Conservation (phyloP, 53 echinoderm and acorn worm genomes). For the Henricia sp. region DNA sequence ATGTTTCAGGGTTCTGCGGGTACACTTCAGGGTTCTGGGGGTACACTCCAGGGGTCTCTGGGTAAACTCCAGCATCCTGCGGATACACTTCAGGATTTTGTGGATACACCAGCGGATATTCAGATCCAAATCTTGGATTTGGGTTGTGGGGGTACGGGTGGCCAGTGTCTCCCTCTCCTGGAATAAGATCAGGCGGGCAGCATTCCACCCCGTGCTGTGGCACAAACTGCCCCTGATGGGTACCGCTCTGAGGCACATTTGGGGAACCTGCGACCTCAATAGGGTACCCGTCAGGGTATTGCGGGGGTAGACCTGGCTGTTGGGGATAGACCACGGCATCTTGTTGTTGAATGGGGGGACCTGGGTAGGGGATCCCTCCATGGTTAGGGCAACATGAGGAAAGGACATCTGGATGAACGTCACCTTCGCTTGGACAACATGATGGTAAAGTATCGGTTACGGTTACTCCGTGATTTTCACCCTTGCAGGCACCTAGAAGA, state of each 20-base stretch:
- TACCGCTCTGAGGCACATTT: not conserved
- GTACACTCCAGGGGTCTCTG: slow-evolving; percentile 13
- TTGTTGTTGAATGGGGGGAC: slow-evolving; percentile 17
- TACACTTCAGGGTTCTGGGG: slow-evolving; percentile 5
- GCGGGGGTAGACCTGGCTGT: slow-evolving; percentile 1
- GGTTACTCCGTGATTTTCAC: slow-evolving; percentile 35
- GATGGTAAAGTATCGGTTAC: slow-evolving; percentile 38
- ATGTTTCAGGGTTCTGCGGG: not conserved
- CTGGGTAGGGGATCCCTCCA: slow-evolving; percentile 22
- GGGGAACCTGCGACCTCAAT: not conserved
- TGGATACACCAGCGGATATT: slow-evolving; percentile 15
- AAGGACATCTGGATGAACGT: not conserved
- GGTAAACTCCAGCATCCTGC: not conserved
- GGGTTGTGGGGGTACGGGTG: slow-evolving; percentile 34
- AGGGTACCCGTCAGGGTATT: slow-evolving; percentile 42
- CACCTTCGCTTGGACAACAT: slow-evolving; percentile 27
- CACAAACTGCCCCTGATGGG: slow-evolving; percentile 9
- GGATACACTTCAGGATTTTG: slow-evolving; percentile 1
- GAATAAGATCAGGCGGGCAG: slow-evolving; percentile 37
- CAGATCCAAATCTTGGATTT: not conserved
- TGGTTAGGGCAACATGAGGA: slow-evolving; percentile 26
- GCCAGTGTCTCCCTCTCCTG: slow-evolving; percentile 23
- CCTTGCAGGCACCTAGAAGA: not conserved
- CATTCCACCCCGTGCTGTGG: slow-evolving; percentile 22
- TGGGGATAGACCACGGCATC: slow-evolving; percentile 2